These are phyloP conservation scores for Centroberyx gerrardi DNA, from an alignment of 2,797 vertebrate species.

Conservation along the genomic window DNA sequence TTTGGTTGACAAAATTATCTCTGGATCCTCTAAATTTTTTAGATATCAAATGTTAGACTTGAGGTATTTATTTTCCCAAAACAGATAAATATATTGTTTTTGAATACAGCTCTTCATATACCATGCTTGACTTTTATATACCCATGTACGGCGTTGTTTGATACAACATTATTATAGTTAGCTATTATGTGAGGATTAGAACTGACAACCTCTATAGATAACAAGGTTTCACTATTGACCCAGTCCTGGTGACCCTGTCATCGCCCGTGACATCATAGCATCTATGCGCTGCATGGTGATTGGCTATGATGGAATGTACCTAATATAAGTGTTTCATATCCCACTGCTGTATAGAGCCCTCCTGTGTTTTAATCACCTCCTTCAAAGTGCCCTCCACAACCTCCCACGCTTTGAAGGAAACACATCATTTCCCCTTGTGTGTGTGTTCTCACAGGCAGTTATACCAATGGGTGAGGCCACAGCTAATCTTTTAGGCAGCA, in stretches of 20 bases:
- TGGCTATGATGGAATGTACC: conserved; percentile 56
- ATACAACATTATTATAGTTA: conserved; percentile 15
- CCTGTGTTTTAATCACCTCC: conserved; percentile 71
- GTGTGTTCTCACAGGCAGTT: conserved; percentile 12
- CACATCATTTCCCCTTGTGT: conserved; percentile 51
- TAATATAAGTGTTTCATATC: conserved; percentile 63
- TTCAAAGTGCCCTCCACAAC: conserved; percentile 63
- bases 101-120: not conserved
- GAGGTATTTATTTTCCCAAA: not conserved
- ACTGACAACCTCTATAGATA: conserved; percentile 45
- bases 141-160: conserved; percentile 1
- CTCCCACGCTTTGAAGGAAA: conserved; percentile 62
- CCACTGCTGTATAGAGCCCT: conserved; percentile 42
- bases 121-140: conserved; percentile 28
- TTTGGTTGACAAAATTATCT: too few relatives aligned
- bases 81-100: conserved; percentile 9
- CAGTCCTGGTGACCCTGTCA: conserved; percentile 72
- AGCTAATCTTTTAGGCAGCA: conserved; percentile 61
- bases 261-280: conserved; percentile 59
- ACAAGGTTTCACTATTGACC: conserved; percentile 62
- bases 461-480: conserved; percentile 36
- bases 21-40: not conserved
- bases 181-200: conserved; percentile 29
- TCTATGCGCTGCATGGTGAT: conserved; percentile 64
- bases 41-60: conserved; percentile 6